Evolutionary conservation across 2,888 invertebrate species (phyloP).

Genomic region (Gerris lacustris): DNA sequence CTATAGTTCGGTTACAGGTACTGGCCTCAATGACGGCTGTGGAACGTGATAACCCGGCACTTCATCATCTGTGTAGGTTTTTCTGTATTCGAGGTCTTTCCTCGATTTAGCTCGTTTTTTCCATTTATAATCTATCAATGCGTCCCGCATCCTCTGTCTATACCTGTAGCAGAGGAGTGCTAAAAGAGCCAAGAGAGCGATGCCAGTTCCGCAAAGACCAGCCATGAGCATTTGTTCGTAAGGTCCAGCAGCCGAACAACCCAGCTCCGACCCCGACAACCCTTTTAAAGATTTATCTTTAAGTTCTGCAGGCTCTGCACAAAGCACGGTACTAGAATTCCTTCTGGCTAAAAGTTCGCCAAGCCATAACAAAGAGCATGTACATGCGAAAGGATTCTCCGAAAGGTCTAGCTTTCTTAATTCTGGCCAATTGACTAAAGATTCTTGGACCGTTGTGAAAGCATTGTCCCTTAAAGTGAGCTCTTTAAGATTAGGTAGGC

Average conservation of each 20-base stretch:
- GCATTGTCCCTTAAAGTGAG: slow-evolving; percentile 67
- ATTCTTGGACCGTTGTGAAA: slow-evolving; percentile 60
- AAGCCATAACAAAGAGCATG: slow-evolving; percentile 69
- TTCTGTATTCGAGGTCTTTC: slow-evolving; percentile 79
- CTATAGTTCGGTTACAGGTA: slow-evolving; percentile 88
- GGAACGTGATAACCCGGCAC: slow-evolving; percentile 41
- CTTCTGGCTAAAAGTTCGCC: slow-evolving; percentile 57
- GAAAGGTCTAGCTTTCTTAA: slow-evolving; percentile 61
- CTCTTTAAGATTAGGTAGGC: slow-evolving; percentile 64
- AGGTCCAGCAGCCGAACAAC: slow-evolving; percentile 67
- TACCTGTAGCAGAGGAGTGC: slow-evolving; percentile 65
- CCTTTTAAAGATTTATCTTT: slow-evolving; percentile 55
- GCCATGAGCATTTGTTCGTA: slow-evolving; percentile 68
- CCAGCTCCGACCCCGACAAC: slow-evolving; percentile 62
- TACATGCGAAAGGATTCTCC: slow-evolving; percentile 70
- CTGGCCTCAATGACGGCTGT: slow-evolving; percentile 49
- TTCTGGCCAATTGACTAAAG: slow-evolving; percentile 66
- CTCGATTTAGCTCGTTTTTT: slow-evolving; percentile 52
- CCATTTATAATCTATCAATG: slow-evolving; percentile 71
- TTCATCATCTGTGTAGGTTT: slow-evolving; percentile 79
- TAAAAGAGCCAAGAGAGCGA: slow-evolving; percentile 57
- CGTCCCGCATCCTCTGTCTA: slow-evolving; percentile 65
- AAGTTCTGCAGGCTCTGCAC: slow-evolving; percentile 58
- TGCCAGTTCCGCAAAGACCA: slow-evolving; percentile 58
- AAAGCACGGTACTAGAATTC: slow-evolving; percentile 53